Percentiles rank a stretch among this genome's conserved stretches.
These are phyloP conservation scores for Scaptodrosophila lebanonensis DNA, from an alignment of 1,140 invertebrate species.

Conservation along the genomic window DNA sequence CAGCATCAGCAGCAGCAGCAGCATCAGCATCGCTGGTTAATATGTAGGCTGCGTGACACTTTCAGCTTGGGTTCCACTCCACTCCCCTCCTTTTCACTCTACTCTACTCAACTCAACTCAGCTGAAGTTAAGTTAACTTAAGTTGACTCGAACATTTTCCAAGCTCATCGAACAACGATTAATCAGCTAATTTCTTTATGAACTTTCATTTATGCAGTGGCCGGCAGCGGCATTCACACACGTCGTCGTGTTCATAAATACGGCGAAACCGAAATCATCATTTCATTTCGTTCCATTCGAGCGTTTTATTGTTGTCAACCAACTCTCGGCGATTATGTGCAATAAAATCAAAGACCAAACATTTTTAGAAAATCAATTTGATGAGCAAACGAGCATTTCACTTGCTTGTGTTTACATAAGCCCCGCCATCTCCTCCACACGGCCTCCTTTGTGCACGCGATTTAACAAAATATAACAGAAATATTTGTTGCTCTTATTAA, in stretches of 20 bases:
- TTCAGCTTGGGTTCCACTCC: conserved; percentile 26
- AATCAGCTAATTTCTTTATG: conserved; percentile 75
- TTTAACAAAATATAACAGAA: not conserved
- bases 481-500: conserved; percentile 5
- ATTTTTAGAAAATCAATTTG: conserved; percentile 70
- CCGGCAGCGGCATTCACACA: conserved; percentile 55
- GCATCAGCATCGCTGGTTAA: conserved; percentile 40
- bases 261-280: not conserved
- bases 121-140: conserved; percentile 26
- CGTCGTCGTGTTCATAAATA: conserved; percentile 51
- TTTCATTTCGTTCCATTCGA: not conserved
- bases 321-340: conserved; percentile 15
- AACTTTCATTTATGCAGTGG: conserved; percentile 72
- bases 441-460: too few species aligned
- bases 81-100: too few species aligned
- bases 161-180: conserved; percentile 73
- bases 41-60: conserved; percentile 74
- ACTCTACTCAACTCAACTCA: too few species aligned
- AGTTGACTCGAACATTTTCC: conserved; percentile 61
- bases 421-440: conserved; percentile 6
- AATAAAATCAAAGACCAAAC: conserved; percentile 53
- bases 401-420: conserved; percentile 49
- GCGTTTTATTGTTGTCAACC: conserved; percentile 35
- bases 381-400: conserved; percentile 22
- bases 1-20: too few species aligned